phyloP scores from a whole-genome alignment of 2,888 invertebrate genomes.

The Agrotis puta region DNA sequence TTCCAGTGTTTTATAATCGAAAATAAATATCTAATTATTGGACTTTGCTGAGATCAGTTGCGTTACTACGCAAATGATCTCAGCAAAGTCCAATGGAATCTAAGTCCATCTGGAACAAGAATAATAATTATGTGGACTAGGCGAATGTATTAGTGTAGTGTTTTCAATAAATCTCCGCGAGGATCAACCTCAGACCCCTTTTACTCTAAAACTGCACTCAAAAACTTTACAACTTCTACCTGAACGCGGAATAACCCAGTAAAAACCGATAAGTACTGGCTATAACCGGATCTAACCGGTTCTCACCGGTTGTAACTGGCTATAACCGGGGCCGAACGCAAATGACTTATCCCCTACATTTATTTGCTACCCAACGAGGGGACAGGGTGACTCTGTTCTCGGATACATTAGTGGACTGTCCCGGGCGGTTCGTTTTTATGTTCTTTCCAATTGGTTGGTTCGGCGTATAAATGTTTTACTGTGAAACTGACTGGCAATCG shows the following conservation, averaged over 20 bases:
- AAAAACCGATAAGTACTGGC: conserved; percentile 69
- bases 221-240: conserved; percentile 36
- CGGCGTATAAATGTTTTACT: conserved; percentile 22
- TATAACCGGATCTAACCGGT: conserved; percentile 66
- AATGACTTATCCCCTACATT: conserved; percentile 74
- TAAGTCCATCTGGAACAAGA: too few relatives aligned
- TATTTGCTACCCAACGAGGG: conserved; percentile 63
- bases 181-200: not conserved
- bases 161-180: not conserved
- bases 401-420: conserved; percentile 45
- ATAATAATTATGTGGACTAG: too few relatives aligned
- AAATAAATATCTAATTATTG: too few relatives aligned
- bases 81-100: too few relatives aligned
- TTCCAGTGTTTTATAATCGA: too few relatives aligned
- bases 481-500: conserved; percentile 7
- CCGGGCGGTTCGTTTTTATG: conserved; percentile 38
- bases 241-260: conserved; percentile 50
- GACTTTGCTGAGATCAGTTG: too few relatives aligned
- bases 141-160: not conserved
- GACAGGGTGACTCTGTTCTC: conserved; percentile 64
- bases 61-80: too few relatives aligned
- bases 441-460: conserved; percentile 13
- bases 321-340: conserved; percentile 60
- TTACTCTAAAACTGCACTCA: conserved; percentile 19
- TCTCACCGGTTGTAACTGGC: conserved; percentile 60